phyloP scores from a whole-genome alignment of 2,888 invertebrate genomes.

The Dryocosmus kuriphilus region DNA sequence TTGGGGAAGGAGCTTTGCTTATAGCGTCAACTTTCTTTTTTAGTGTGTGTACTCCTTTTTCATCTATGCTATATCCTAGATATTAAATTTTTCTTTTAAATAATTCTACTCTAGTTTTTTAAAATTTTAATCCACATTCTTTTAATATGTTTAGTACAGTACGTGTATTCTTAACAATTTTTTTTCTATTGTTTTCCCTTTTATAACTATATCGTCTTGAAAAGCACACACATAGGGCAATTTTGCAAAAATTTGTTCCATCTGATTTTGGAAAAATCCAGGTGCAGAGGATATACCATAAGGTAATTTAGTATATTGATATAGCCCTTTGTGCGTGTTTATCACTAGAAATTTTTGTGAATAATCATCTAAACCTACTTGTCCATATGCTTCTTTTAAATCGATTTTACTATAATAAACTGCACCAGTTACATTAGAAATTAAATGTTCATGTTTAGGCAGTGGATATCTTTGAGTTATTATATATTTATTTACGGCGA shows the following conservation, averaged over 20 bases:
- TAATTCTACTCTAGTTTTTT: too few relatives aligned
- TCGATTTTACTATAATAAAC: not conserved
- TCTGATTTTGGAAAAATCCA: not conserved
- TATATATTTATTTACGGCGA: not conserved
- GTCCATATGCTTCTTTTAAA: too few relatives aligned
- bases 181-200: not conserved
- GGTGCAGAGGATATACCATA: too few relatives aligned
- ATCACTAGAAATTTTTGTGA: too few relatives aligned
- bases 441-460: not conserved
- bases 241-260: not conserved
- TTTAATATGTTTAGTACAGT: not conserved
- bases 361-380: too few relatives aligned
- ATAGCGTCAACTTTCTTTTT: too few relatives aligned
- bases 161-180: not conserved
- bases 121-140: not conserved
- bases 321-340: not conserved
- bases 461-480: not conserved
- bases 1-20: too few relatives aligned
- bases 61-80: conserved; percentile 60
- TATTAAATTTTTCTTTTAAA: not conserved
- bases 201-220: not conserved
- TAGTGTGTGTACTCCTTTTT: conserved; percentile 69
- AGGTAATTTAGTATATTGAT: not conserved
- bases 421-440: not conserved
- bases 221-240: too few relatives aligned